Percentiles rank a stretch among this genome's conserved stretches.
phyloP scores from a whole-genome alignment of 2,888 invertebrate species.

The Morpho achilles region DNA sequence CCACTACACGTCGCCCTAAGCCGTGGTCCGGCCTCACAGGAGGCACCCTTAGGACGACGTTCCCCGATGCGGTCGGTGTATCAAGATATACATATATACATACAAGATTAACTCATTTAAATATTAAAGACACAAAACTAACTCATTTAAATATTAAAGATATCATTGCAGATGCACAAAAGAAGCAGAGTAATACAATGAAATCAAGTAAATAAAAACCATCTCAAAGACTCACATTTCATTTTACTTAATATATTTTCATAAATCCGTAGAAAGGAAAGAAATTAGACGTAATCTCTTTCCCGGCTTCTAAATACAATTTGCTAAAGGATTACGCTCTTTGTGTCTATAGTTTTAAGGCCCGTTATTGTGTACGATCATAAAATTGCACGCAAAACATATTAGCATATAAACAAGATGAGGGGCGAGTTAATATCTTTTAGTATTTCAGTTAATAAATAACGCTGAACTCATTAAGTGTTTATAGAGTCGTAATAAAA shows the following conservation, averaged over 20 bases:
- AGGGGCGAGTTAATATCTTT: conserved; percentile 42
- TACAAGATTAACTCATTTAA: no score
- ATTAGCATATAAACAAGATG: conserved; percentile 64
- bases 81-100: no score
- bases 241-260: conserved; percentile 1
- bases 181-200: not conserved
- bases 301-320: not conserved
- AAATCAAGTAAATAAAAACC: not conserved
- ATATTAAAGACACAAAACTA: no score
- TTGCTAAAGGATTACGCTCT: conserved; percentile 2
- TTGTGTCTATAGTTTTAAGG: conserved; percentile 8
- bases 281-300: conserved; percentile 10
- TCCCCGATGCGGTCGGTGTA: no score
- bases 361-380: conserved; percentile 9
- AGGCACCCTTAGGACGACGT: no score
- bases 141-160: no score
- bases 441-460: conserved; percentile 44
- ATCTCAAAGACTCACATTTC: not conserved
- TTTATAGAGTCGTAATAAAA: conserved; percentile 1
- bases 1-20: no score
- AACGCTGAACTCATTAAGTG: conserved; percentile 31
- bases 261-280: conserved; percentile 10
- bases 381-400: conserved; percentile 37
- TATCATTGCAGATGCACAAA: not conserved
- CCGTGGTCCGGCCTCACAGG: no score